Evolutionary conservation across 2,888 invertebrate species (phyloP).

Genomic region (Altica lythri): DNA sequence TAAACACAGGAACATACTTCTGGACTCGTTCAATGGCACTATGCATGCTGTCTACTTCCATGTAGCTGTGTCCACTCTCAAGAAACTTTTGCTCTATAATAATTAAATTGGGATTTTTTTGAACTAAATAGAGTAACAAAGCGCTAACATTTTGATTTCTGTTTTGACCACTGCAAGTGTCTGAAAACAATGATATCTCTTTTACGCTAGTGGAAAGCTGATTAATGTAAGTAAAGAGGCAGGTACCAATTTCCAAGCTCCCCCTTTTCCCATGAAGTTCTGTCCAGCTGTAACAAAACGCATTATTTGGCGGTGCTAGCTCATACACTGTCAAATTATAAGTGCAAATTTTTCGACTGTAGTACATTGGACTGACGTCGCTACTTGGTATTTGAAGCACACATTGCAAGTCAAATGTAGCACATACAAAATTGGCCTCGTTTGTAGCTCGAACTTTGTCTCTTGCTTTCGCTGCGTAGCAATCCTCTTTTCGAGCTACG

Average conservation of each 20-base stretch:
- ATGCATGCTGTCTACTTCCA: slow-evolving; percentile 30
- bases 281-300: slow-evolving; percentile 5
- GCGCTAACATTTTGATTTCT: slow-evolving; percentile 30
- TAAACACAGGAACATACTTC: background rate
- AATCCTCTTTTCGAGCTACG: background rate
- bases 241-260: slow-evolving; percentile 10
- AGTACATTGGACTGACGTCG: background rate
- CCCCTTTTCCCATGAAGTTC: slow-evolving; percentile 10
- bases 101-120: slow-evolving; percentile 20
- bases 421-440: no score
- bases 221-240: slow-evolving; percentile 4
- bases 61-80: slow-evolving; percentile 29
- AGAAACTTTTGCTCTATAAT: slow-evolving; percentile 28
- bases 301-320: slow-evolving; percentile 8
- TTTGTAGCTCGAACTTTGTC: background rate
- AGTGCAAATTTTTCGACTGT: background rate
- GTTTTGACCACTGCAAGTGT: slow-evolving; percentile 29
- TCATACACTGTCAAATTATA: slow-evolving; percentile 3
- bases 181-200: slow-evolving; percentile 7
- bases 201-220: slow-evolving; percentile 1
- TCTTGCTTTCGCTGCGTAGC: slow-evolving; percentile 2
- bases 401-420: slow-evolving; percentile 4
- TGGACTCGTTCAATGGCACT: background rate
- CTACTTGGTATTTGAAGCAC: slow-evolving; percentile 10
- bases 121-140: slow-evolving; percentile 25